Percentiles rank a stretch among this genome's conserved stretches.
These are phyloP conservation scores for crab-eating macaque (Macaca fascicularis) DNA, from an alignment of 2,113 vertebrate genomes.

Conservation along the genomic window DNA sequence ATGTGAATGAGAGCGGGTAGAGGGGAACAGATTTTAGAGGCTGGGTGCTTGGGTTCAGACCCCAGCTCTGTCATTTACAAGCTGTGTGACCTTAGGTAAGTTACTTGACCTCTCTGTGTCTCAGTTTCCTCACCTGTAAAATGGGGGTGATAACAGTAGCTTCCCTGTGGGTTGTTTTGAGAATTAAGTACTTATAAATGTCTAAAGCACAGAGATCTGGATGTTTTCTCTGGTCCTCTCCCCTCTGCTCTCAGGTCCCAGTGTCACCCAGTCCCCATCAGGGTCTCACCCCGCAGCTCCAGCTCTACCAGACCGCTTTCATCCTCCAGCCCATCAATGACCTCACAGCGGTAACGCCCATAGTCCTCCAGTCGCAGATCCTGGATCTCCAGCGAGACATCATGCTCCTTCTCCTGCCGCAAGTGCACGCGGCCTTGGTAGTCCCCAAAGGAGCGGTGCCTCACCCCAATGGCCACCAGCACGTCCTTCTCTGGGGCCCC, in stretches of 20 bases:
- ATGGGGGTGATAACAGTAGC: neutral
- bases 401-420: slow-evolving; percentile 59
- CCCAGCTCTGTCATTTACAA: neutral
- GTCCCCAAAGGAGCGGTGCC: slow-evolving; percentile 88
- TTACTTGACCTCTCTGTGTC: neutral
- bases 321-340: slow-evolving; percentile 95
- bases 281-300: slow-evolving; percentile 88
- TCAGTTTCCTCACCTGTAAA: neutral
- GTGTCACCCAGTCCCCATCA: accelerated
- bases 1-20: neutral
- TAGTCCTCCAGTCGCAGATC: slow-evolving; percentile 89
- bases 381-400: slow-evolving; percentile 89
- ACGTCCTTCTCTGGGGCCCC: slow-evolving; percentile 88
- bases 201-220: neutral
- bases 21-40: neutral
- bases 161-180: neutral
- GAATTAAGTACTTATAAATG: neutral
- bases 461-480: slow-evolving; percentile 90
- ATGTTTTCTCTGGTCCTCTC: neutral
- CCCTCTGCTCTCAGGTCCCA: accelerated
- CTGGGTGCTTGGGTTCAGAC: neutral
- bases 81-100: neutral
- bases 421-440: slow-evolving; percentile 89
- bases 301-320: slow-evolving; percentile 92
- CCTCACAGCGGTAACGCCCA: slow-evolving; percentile 94